These are phyloP conservation scores for Parnassius smintheus DNA, from an alignment of 2,888 invertebrate species.

Conservation along the genomic window DNA sequence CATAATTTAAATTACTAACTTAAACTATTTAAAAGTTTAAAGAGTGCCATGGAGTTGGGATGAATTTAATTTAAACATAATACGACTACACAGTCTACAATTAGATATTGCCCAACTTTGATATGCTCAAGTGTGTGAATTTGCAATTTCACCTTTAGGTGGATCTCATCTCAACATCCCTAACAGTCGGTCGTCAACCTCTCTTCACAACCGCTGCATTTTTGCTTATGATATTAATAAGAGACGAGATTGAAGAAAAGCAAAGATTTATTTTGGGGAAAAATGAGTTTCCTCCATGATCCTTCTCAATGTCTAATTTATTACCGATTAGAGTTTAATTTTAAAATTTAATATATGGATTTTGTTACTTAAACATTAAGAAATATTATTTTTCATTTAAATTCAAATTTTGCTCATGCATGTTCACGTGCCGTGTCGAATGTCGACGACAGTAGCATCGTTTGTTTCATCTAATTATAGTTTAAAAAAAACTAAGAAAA, in stretches of 20 bases:
- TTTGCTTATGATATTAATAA: constrained; percentile 3
- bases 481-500: too few relatives aligned
- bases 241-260: neutral
- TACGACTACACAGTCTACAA: constrained; percentile 4
- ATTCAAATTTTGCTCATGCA: too few relatives aligned
- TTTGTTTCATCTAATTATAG: too few relatives aligned
- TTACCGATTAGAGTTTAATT: neutral
- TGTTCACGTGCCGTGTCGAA: too few relatives aligned
- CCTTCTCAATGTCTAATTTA: neutral
- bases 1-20: too few relatives aligned
- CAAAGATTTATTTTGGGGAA: constrained; percentile 2
- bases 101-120: constrained; percentile 14
- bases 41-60: too few relatives aligned
- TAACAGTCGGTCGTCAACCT: constrained; percentile 20
- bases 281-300: neutral
- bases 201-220: constrained; percentile 4
- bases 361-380: too few relatives aligned
- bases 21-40: too few relatives aligned
- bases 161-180: constrained; percentile 15
- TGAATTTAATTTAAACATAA: constrained; percentile 1
- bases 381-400: too few relatives aligned
- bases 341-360: too few relatives aligned
- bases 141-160: constrained; percentile 12
- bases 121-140: constrained; percentile 20
- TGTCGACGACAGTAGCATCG: too few relatives aligned